Percentiles rank a stretch among this genome's conserved stretches.
phyloP scores from a whole-genome alignment of 2,113 vertebrate species.

The Tragelaphus buxtoni region DNA sequence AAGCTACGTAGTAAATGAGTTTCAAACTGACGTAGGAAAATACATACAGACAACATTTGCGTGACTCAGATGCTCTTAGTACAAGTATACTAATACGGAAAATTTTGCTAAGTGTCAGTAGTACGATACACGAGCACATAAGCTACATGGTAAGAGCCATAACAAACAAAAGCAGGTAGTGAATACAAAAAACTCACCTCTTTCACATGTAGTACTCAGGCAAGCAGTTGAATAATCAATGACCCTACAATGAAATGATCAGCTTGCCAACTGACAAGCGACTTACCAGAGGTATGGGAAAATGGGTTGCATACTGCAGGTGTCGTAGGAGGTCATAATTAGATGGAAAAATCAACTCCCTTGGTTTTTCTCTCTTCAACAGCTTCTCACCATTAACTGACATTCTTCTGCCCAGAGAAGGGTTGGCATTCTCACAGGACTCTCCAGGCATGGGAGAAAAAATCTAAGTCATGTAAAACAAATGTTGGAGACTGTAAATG shows the following conservation, averaged over 20 bases:
- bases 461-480: conserved; percentile 81
- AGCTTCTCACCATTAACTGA: conserved; percentile 77
- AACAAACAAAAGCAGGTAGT: neutral
- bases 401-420: conserved; percentile 77
- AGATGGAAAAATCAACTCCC: conserved; percentile 81
- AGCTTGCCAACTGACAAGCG: neutral
- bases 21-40: neutral
- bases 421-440: conserved; percentile 74
- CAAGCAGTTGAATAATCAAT: fast-evolving
- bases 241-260: neutral
- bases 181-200: neutral
- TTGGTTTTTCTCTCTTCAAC: conserved; percentile 75
- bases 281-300: conserved; percentile 82
- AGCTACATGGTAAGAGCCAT: neutral
- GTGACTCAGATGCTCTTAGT: neutral
- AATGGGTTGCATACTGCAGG: conserved; percentile 82
- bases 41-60: neutral
- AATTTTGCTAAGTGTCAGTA: neutral
- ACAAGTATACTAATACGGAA: neutral
- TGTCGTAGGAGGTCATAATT: conserved; percentile 82
- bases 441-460: conserved; percentile 83
- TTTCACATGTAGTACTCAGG: neutral
- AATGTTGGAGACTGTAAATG: conserved; percentile 69
- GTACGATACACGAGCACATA: neutral
- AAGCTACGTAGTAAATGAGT: neutral